Conservation (phyloP, 2,113 vertebrate genomes). For the Ceratotherium simum region DNA sequence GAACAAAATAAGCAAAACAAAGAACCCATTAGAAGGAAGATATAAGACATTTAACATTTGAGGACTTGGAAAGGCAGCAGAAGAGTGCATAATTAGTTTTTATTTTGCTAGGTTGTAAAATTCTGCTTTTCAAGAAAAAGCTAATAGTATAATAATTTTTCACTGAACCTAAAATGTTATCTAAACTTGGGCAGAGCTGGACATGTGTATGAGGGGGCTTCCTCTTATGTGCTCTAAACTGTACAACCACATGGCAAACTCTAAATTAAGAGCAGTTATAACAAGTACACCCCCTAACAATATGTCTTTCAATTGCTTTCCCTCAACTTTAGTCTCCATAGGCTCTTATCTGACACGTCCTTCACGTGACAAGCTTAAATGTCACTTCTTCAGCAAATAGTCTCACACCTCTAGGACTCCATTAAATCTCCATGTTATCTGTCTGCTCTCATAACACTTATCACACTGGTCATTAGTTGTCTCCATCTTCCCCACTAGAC, state of each 20-base stretch:
- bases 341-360: neutral
- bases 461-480: too few species aligned
- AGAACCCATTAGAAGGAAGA: slow-evolving; percentile 49
- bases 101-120: slow-evolving; percentile 35
- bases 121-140: slow-evolving; percentile 33
- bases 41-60: slow-evolving; percentile 31
- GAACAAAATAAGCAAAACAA: slow-evolving; percentile 72
- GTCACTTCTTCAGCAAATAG: neutral
- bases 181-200: neutral
- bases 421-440: neutral
- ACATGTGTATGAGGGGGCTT: neutral
- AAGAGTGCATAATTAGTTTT: neutral
- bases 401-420: neutral
- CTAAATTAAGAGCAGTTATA: neutral
- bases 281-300: neutral
- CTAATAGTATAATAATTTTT: slow-evolving; percentile 18
- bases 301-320: neutral
- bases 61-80: slow-evolving; percentile 61
- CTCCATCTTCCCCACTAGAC: neutral
- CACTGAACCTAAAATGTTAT: slow-evolving; percentile 23
- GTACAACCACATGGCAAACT: neutral
- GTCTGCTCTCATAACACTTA: neutral
- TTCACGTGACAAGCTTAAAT: neutral
- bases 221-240: neutral
- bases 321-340: neutral